Base-by-base conservation (phyloP, 2,797 vertebrate species). In the Trachurus trachurus region DNA sequence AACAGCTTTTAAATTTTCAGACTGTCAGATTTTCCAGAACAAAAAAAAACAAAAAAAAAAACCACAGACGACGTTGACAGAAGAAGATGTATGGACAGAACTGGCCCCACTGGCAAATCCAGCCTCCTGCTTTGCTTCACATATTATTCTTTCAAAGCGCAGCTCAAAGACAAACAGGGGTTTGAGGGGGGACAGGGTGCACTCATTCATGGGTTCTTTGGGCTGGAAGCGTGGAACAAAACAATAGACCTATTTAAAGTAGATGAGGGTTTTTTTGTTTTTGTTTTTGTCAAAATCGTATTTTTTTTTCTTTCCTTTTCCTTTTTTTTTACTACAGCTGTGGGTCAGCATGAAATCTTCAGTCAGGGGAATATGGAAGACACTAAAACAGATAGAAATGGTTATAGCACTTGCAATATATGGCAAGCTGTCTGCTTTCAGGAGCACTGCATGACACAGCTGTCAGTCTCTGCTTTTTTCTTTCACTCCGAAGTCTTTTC, bases 301-400 rank as follows among this genome's bases (percentile, higher is more conserved):
- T 47, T 15, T 26, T 53, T 26, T 53, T 6, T 13, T 0, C n/a
- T n/a, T 9, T 26, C 8, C 15, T 54, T 54, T 49, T 17, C 17
- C 37, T n/a, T n/a, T n/a, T n/a, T n/a, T n/a, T n/a, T n/a, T n/a
- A 52, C 19, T 7, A 12, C 72, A 82, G 78, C 62, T 81, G 62
- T 66, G 19, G 65, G 57, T 66, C 61, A 66, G 52, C 66, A 47
- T 61, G 68, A 74, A 80, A 57, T 68, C 49, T 42, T 53, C 4
- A 16, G 59, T 69, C 19, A 3, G 45, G 64, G 49, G 8, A 82
- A 42, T 29, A 71, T 9, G 44, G 57, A 11, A 17, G 40, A 29
- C 16, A 50, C n/a, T 66, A 9, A 64, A 21, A 54, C 26, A 45
- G 39, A 60, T 45, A 64, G 22, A 68, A 59, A 59, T 21, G 12